Evolutionary conservation across 2,797 vertebrate species (phyloP).

Genomic region (Phoxinus dragarum): DNA sequence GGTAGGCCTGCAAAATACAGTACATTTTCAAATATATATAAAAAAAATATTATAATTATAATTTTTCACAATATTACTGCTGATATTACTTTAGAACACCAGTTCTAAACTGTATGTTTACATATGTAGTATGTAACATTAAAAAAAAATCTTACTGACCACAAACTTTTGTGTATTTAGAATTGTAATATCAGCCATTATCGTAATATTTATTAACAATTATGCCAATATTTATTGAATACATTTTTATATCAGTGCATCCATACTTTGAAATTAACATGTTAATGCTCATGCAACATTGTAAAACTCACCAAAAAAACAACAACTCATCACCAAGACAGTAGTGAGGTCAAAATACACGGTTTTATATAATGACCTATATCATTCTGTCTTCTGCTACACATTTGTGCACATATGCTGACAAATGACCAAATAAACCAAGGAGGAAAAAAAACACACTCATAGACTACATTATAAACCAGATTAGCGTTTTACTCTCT

Average conservation of each 20-base stretch:
- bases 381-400: too few relatives aligned
- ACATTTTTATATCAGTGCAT: neutral
- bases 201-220: neutral
- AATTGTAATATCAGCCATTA: neutral
- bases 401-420: too few relatives aligned
- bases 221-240: neutral
- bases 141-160: neutral
- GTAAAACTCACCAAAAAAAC: neutral
- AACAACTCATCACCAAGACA: neutral
- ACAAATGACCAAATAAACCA: neutral
- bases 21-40: too few relatives aligned
- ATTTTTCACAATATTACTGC: neutral
- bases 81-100: too few relatives aligned
- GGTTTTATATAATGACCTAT: too few relatives aligned
- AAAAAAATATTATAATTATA: too few relatives aligned
- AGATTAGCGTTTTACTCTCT: conserved; percentile 15
- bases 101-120: too few relatives aligned
- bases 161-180: neutral
- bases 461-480: neutral
- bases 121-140: too few relatives aligned
- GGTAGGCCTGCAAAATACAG: too few relatives aligned
- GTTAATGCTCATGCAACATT: neutral
- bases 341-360: neutral
- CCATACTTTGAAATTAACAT: neutral
- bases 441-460: neutral